Conservation (phyloP, 2,888 invertebrate genomes). For the Aporophyla lueneburgensis region DNA sequence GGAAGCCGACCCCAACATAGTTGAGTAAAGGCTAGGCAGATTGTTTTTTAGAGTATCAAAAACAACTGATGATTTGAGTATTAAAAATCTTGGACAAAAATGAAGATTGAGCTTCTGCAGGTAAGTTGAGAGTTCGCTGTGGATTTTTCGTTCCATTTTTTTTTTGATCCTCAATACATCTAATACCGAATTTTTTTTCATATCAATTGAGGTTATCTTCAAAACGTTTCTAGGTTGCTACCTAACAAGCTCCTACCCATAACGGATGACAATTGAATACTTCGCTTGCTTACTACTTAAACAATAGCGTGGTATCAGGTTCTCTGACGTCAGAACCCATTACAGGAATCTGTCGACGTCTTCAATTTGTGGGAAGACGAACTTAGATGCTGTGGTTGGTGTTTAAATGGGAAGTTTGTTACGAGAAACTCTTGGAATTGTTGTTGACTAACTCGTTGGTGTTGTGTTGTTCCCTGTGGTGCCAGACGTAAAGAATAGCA, state of each 20-base stretch:
- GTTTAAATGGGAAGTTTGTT: no score
- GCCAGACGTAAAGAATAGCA: no score
- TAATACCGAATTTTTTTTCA: slow-evolving; percentile 5
- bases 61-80: no score
- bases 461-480: no score
- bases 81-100: background rate
- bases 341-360: slow-evolving; percentile 36
- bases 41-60: no score
- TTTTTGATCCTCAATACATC: background rate
- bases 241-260: slow-evolving; percentile 9
- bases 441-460: no score
- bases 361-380: slow-evolving; percentile 9
- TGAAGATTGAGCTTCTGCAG: background rate
- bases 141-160: background rate
- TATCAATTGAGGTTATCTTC: slow-evolving; percentile 20
- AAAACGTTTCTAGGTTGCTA: background rate
- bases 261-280: slow-evolving; percentile 46
- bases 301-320: slow-evolving; percentile 49
- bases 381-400: slow-evolving; percentile 14
- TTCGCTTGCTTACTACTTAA: slow-evolving; percentile 38
- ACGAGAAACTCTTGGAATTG: background rate
- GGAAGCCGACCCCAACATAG: no score
- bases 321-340: slow-evolving; percentile 47
- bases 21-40: no score
- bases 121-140: background rate